Base-by-base conservation (phyloP, 2,888 invertebrate species). In the Vesta saturnalis region DNA sequence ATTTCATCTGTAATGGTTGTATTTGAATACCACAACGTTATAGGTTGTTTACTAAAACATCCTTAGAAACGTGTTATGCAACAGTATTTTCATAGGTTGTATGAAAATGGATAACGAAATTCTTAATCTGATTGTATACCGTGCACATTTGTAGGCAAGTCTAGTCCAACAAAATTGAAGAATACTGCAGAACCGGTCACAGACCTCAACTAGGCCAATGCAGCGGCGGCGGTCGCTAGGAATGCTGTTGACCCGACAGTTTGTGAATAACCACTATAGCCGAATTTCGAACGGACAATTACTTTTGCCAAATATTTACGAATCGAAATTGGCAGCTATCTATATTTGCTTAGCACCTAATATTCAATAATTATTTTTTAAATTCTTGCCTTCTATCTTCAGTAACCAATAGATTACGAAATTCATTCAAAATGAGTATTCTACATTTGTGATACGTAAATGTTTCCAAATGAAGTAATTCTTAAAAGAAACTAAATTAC, bases 171-270 rank as follows among this genome's bases (percentile, higher is more conserved):
- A 19, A 52, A 52, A 52, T 19, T 52, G 52, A 52, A 52, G 52
- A 39, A 23, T 21, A 21, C 56, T 63, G 47, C 56, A 63, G 74
- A 66, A 71, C 71, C 70, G 74, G 71, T 74, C 74, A 70, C 70
- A 23, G 63, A 66, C 59, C 60, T 57, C 60, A 65, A 77, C 57
- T 61, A 57, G 60, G 60, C 72, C 73, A 73, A 70, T 73, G 75
- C 73, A 72, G 73, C 74, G 73, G 73, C 73, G 73, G 19, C 52
- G 21, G 52, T 52, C 12, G 72, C 71, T 72, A 72, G 74, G 77
- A 77, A 77, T 77, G 77, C 76, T 77, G 77, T 75, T 76, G 76
- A 75, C 74, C 76, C 73, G 74, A n/a, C 74, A 73, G 76, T 76
- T 77, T 70, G 74, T 74, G 72, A 74, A 74, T 70, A 73, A 64